phyloP scores from a whole-genome alignment of 1,140 invertebrate genomes.

The Scaptomyza hsui region DNA sequence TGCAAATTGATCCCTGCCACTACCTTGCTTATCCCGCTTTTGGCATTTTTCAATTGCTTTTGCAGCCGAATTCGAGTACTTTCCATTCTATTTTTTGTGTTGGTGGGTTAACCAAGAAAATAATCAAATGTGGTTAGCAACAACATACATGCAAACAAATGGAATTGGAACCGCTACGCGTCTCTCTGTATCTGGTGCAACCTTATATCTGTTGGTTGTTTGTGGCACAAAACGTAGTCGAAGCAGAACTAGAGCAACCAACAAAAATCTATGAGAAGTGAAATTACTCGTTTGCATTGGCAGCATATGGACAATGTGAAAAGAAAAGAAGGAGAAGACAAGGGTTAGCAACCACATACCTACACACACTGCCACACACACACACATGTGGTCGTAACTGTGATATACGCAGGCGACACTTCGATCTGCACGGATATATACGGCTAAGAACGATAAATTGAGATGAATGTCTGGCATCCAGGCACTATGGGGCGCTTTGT shows the following conservation, averaged over 20 bases:
- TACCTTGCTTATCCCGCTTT: constrained; percentile 32
- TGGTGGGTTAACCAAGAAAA: constrained; percentile 50
- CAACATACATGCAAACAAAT: constrained; percentile 16
- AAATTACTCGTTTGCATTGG: constrained; percentile 74
- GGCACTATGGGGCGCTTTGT: neutral
- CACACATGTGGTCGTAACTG: constrained; percentile 32
- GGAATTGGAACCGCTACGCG: constrained; percentile 21
- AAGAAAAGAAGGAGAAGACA: too few relatives aligned
- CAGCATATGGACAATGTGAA: constrained; percentile 27
- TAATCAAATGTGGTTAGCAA: constrained; percentile 63
- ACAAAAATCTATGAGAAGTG: constrained; percentile 79
- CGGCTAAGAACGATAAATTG: constrained; percentile 75
- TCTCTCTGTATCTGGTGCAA: constrained; percentile 42
- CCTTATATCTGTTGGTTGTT: constrained; percentile 70
- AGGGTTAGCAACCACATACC: constrained; percentile 2
- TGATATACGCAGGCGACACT: constrained; percentile 70
- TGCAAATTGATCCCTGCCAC: constrained; percentile 9
- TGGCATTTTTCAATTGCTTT: constrained; percentile 50
- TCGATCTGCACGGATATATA: constrained; percentile 66
- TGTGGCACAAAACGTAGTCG: constrained; percentile 22
- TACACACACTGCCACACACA: constrained; percentile 5
- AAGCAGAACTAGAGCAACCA: constrained; percentile 34
- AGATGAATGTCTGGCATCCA: constrained; percentile 68
- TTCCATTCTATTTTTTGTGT: constrained; percentile 45
- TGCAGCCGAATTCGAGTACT: constrained; percentile 59